Evolutionary conservation across 2,888 invertebrate species (phyloP), one percentile per base, ranked within the genome.

Genomic region (Drosophila histrio): DNA sequence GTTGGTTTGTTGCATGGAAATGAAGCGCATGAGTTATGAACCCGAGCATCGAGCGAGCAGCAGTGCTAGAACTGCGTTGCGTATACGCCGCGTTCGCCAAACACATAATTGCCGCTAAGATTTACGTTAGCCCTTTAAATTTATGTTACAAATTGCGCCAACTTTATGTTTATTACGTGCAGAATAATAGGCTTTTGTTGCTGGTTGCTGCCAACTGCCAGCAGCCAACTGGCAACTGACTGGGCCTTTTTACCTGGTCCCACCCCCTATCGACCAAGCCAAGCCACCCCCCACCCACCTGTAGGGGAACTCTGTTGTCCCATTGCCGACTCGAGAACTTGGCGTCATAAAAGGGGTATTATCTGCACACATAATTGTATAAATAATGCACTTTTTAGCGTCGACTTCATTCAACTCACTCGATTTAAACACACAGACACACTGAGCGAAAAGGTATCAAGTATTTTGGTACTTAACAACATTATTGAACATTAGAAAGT

Each of bases 111-210:
- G 87, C 87, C 72, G 78, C 79, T 71, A 87, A 84, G 87, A 84
- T 87, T 84, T 84, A 84, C 84, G 83, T 77, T 74, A 72, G 79
- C 84, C 74, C 76, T 81, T 81, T 78, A 84, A 84, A 87, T 87
- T 79, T 87, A 84, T 87, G 81, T 73, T 87, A 80, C 84, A 87
- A 84, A 84, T 87, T 87, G 81, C 77, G 81, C 77, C 78, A 80
- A 79, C 81, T 84, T 84, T 87, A 84, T 84, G 83, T 84, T 87
- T 84, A 84, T 84, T 87, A 84, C 83, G 83, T 84, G 83, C 84
- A 67, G 84, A 85, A 85, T 82, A 81, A 81, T 85, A 85, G 86
- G 81, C 85, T 85, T 85, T 82, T 79, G 79, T 79, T 82, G 76
- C 53, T 71, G 70, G 72, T 80, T 68, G 61, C 62, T 54, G 64